Evolutionary conservation across 2,113 vertebrate species (phyloP).

Genomic region (Cochlearius cochlearius): DNA sequence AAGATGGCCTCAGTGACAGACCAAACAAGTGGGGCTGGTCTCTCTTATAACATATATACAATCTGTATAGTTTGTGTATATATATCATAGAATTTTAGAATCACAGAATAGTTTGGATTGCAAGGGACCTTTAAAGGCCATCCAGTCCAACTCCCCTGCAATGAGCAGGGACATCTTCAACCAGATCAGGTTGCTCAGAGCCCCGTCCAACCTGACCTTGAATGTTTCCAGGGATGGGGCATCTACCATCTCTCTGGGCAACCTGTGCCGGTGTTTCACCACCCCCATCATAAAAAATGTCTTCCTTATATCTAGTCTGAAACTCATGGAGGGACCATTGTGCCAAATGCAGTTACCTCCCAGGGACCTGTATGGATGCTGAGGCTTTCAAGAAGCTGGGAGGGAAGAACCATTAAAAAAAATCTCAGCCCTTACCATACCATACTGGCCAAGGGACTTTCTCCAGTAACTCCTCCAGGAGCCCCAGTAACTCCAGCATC

Average conservation of each 20-base stretch:
- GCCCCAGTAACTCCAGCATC: neutral
- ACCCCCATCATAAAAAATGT: neutral
- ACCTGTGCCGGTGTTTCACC: neutral
- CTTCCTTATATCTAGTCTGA: neutral
- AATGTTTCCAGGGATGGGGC: neutral
- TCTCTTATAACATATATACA: neutral
- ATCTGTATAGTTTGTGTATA: neutral
- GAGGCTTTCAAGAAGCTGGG: neutral
- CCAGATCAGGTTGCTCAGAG: neutral
- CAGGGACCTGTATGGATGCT: neutral
- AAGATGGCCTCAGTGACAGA: neutral
- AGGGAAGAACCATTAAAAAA: neutral
- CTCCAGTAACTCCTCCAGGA: neutral
- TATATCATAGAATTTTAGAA: neutral
- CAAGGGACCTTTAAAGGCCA: neutral
- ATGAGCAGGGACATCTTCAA: neutral
- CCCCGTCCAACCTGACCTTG: accelerated
- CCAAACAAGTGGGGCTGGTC: neutral
- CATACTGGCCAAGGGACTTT: neutral
- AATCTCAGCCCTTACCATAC: neutral
- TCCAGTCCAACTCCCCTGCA: neutral
- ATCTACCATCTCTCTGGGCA: neutral
- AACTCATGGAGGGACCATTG: neutral
- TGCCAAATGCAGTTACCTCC: neutral
- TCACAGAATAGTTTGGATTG: neutral